These are phyloP conservation scores for Elanoides forficatus DNA, from an alignment of 2,113 vertebrate species.

Conservation along the genomic window DNA sequence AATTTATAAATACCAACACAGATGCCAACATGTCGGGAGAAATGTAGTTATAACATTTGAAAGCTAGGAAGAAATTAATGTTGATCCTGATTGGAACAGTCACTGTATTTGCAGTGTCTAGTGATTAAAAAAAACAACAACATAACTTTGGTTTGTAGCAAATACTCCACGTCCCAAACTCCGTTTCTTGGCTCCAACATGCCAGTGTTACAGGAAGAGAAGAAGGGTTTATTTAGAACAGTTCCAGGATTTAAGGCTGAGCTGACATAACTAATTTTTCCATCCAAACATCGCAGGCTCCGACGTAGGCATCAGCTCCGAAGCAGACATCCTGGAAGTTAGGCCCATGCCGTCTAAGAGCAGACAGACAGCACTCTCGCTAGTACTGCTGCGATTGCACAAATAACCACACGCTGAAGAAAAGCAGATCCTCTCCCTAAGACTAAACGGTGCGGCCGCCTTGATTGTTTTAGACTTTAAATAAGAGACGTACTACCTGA, in stretches of 20 bases:
- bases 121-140: not conserved
- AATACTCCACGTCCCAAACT: not conserved
- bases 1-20: conserved; percentile 58
- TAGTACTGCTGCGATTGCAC: not conserved
- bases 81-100: conserved; percentile 53
- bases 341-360: not conserved
- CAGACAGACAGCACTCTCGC: not conserved
- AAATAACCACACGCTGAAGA: not conserved
- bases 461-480: not conserved
- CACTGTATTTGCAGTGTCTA: not conserved
- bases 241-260: conserved; percentile 36
- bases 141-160: not conserved
- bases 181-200: not conserved
- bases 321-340: not conserved
- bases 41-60: conserved; percentile 23
- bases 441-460: not conserved
- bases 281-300: not conserved
- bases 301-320: not conserved
- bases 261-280: conserved; percentile 25
- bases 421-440: not conserved
- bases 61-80: conserved; percentile 47
- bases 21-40: conserved; percentile 51
- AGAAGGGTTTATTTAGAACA: not conserved
- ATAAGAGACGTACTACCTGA: not conserved
- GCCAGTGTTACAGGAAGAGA: conserved; percentile 31